Base-by-base conservation (phyloP, 2,888 invertebrate genomes). In the Sycophila texana region DNA sequence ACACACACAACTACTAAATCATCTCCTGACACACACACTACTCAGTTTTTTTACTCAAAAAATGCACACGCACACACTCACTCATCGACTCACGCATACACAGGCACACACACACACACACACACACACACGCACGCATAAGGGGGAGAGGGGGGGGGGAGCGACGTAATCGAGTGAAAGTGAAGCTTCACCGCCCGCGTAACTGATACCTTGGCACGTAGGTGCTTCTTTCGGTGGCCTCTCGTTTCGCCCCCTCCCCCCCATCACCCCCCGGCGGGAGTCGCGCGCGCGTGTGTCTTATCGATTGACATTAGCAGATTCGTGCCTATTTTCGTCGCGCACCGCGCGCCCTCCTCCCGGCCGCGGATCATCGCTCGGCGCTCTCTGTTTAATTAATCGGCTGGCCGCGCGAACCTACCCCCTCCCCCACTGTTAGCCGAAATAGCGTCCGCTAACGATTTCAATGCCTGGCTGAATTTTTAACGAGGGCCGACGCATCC, bases 221-320 rank as follows among this genome's bases (percentile, higher is more conserved):
- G 51, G 60, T 60, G 58, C 39, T 57, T 70, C 70, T 57, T 68
- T 39, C 39, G 39, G 10, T 63, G 63, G 63, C 58, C 61, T 75
- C 73, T 60, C 60, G 75, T 51, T 67, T 68, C 73, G 51, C 22
- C 18, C 22, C 51, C 67, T 16, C 39, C 71, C 57, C 49, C 65
- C 7, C 74, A 55, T 30, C 30, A 5, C 39, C 39, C 39, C 10
- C 39, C 39, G 39, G 53, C 14, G 51, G 10, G 26, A 16, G 47
- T 51, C 16, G 30, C 20, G 39, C 30, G 60, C 18, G 67, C 22
- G 72, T 30, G 55, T 57, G 65, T 66, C 67, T 58, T 77, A 77
- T 77, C 71, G 82, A 73, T 74, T 77, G 77, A 77, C 80, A 82
- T 77, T 76, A 78, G 79, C 81, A 83, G 83, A 83, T 83, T 82